These are phyloP conservation scores for Myripristis jacobus DNA, from an alignment of 2,797 vertebrate genomes.

Conservation along the genomic window DNA sequence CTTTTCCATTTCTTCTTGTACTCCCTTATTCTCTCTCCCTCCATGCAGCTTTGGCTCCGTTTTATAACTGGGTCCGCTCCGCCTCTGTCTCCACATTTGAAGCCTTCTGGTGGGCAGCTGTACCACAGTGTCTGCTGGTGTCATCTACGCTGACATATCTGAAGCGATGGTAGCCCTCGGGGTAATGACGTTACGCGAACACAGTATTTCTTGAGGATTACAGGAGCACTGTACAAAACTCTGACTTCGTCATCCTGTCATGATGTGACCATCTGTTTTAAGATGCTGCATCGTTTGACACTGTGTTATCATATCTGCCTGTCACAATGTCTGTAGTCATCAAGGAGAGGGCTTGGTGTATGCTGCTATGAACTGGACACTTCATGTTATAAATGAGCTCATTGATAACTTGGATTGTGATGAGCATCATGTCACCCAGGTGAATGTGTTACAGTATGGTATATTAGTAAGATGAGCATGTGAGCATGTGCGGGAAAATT, in stretches of 20 bases:
- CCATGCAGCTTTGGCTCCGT: constrained; percentile 55
- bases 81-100: constrained; percentile 20
- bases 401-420: neutral
- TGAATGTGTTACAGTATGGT: neutral
- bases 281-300: neutral
- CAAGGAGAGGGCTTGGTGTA: too few relatives aligned
- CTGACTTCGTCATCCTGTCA: neutral
- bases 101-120: constrained; percentile 31
- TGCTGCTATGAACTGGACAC: neutral
- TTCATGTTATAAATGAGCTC: neutral
- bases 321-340: neutral
- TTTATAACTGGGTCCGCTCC: constrained; percentile 44
- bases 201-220: neutral
- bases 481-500: neutral
- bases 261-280: neutral
- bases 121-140: constrained; percentile 12
- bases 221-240: neutral
- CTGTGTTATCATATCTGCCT: neutral
- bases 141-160: constrained; percentile 30
- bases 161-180: constrained; percentile 32
- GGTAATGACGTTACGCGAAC: neutral
- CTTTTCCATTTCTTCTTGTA: constrained; percentile 2
- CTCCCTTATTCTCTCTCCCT: constrained; percentile 23
- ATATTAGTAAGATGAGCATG: neutral
- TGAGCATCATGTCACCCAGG: neutral